Conservation (phyloP, 2,888 invertebrate genomes). For the Ferrisia virgata region DNA sequence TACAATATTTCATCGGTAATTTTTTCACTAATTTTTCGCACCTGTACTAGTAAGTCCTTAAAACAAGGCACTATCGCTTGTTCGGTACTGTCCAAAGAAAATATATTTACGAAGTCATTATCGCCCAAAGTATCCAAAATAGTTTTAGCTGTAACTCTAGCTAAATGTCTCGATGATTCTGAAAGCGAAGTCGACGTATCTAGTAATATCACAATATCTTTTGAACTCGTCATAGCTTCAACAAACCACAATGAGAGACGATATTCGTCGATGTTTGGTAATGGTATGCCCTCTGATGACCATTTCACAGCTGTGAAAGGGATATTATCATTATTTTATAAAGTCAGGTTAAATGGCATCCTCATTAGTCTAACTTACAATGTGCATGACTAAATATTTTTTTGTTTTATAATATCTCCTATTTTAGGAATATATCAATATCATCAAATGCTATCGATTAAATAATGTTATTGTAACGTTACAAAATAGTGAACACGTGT, state of each 20-base stretch:
- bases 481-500: background rate
- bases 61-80: constrained; percentile 86
- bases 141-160: constrained; percentile 81
- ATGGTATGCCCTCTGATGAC: constrained; percentile 56
- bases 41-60: constrained; percentile 83
- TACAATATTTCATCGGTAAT: too few species aligned
- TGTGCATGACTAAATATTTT: background rate
- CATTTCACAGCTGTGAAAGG: constrained; percentile 68
- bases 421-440: too few species aligned
- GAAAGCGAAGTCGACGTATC: constrained; percentile 89
- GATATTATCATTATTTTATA: background rate
- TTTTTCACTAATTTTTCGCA: constrained; percentile 52
- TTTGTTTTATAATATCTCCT: background rate
- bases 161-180: constrained; percentile 77
- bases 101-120: constrained; percentile 95
- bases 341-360: too few species aligned
- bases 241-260: constrained; percentile 94
- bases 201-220: constrained; percentile 80
- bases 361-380: background rate
- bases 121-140: constrained; percentile 93
- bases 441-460: too few species aligned
- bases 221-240: constrained; percentile 95
- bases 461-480: background rate
- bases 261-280: constrained; percentile 87
- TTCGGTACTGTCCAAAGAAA: constrained; percentile 80